Percentiles rank a stretch among this genome's conserved stretches.
Evolutionary conservation across 2,797 vertebrate species (phyloP).

Genomic region (Phalanger gymnotis): DNA sequence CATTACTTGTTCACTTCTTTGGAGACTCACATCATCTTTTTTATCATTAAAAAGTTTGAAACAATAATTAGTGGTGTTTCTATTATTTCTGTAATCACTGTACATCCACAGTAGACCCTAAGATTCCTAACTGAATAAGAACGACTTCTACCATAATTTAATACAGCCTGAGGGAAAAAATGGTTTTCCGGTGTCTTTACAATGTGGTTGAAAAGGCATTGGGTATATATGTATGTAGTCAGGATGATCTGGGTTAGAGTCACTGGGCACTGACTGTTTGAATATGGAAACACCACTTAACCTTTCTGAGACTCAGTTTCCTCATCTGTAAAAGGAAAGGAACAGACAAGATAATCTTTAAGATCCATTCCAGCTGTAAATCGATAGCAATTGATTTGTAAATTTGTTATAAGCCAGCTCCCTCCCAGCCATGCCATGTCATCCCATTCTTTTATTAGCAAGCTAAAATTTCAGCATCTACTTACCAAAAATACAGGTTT

Average conservation of each 20-base stretch:
- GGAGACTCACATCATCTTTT: conserved; percentile 78
- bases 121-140: conserved; percentile 59
- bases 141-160: conserved; percentile 59
- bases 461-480: conserved; percentile 55
- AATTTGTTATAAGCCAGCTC: conserved; percentile 57
- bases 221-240: background rate
- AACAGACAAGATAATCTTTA: background rate
- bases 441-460: conserved; percentile 67
- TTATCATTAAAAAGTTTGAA: conserved; percentile 77
- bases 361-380: background rate
- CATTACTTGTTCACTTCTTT: conserved; percentile 78
- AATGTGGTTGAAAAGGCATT: background rate
- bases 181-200: conserved; percentile 55
- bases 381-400: conserved; percentile 62
- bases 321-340: background rate
- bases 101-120: conserved; percentile 60
- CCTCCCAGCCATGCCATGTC: conserved; percentile 64
- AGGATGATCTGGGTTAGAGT: background rate
- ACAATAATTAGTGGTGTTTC: conserved; percentile 59
- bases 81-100: conserved; percentile 67
- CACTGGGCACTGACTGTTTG: background rate
- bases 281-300: background rate
- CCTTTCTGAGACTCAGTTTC: background rate
- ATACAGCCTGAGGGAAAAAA: conserved; percentile 52
- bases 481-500: conserved; percentile 67